phyloP scores from a whole-genome alignment of 2,113 vertebrate genomes.

The Larimichthys crocea region DNA sequence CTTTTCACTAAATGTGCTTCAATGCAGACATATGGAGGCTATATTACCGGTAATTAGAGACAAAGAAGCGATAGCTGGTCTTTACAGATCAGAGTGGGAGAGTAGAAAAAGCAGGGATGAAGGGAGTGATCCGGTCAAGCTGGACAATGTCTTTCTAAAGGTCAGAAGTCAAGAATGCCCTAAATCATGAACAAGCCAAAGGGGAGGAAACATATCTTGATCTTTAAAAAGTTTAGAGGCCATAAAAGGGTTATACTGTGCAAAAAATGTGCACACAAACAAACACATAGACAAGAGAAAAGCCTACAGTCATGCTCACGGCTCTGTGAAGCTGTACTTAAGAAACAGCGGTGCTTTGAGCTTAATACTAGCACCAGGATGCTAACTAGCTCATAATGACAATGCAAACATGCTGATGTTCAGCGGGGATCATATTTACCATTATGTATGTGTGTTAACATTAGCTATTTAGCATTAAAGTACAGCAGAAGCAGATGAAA shows the following conservation, averaged over 20 bases:
- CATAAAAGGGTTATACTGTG: conserved; percentile 22
- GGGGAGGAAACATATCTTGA: not conserved
- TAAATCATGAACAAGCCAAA: conserved; percentile 37
- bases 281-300: not conserved
- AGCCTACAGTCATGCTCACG: not conserved
- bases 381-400: not conserved
- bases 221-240: conserved; percentile 8
- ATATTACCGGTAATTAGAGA: conserved; percentile 48
- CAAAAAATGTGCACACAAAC: not conserved
- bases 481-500: too few relatives aligned
- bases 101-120: conserved; percentile 5
- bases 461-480: not conserved
- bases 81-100: not conserved
- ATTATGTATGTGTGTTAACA: not conserved
- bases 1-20: conserved; percentile 45
- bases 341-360: not conserved
- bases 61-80: conserved; percentile 32
- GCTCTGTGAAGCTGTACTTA: not conserved
- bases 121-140: conserved; percentile 17
- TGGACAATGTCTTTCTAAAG: conserved; percentile 52
- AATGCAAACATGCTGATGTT: not conserved
- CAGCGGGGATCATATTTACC: not conserved
- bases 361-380: not conserved
- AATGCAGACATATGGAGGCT: conserved; percentile 45
- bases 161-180: conserved; percentile 47